A percentile compares a stretch with the other conserved stretches of the same genome.
Conservation (phyloP, 2,113 vertebrate species). For the Herpetotheres cachinnans region DNA sequence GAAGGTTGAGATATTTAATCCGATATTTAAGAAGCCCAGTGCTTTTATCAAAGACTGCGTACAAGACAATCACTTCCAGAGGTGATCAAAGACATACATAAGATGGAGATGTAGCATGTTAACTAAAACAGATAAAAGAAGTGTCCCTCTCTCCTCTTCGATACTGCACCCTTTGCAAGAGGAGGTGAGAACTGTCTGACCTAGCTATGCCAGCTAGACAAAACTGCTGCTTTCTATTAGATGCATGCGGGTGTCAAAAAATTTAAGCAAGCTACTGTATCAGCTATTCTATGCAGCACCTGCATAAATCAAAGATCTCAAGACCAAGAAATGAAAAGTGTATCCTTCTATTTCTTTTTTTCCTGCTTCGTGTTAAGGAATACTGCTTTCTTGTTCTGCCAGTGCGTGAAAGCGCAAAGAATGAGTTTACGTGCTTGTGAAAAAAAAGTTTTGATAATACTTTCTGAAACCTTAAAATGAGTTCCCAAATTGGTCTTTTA, state of each 20-base stretch:
- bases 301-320: neutral
- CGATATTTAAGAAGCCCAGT: neutral
- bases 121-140: neutral
- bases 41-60: neutral
- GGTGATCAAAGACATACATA: neutral
- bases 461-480: neutral
- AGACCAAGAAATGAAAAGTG: neutral
- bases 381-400: neutral
- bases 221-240: neutral
- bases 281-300: neutral
- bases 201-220: neutral
- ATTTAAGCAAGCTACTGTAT: neutral
- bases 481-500: conserved; percentile 13
- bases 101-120: neutral
- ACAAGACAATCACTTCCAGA: neutral
- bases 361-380: neutral
- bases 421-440: neutral
- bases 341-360: neutral
- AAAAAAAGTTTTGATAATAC: neutral
- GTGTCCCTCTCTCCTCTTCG: neutral
- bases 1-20: neutral
- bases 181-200: neutral
- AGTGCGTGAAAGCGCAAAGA: neutral
- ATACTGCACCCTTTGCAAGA: neutral
- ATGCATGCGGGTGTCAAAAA: neutral